A percentile compares a stretch with the other conserved stretches of the same genome.
phyloP scores from a whole-genome alignment of 2,113 vertebrate species.

The Tyto alba region DNA sequence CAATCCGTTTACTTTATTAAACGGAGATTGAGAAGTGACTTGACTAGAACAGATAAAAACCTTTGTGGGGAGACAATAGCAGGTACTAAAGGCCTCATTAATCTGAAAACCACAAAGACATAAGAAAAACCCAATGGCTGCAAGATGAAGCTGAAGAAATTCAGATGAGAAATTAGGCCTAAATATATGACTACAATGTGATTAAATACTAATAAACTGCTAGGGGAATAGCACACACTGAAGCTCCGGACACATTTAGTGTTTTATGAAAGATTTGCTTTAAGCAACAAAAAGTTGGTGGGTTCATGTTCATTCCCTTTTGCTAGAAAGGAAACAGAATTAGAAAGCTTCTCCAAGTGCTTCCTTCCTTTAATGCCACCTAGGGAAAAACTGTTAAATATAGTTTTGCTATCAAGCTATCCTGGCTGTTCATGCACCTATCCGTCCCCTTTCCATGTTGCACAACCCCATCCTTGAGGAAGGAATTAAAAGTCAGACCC shows the following conservation, averaged over 20 bases:
- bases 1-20: not conserved
- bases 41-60: slow-evolving; percentile 10
- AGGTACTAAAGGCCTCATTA: slow-evolving; percentile 1
- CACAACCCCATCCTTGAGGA: not conserved
- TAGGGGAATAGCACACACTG: not conserved
- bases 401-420: not conserved
- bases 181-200: not conserved
- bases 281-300: not conserved
- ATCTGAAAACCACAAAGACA: not conserved
- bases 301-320: no score
- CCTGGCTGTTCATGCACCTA: not conserved
- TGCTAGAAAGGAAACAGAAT: not conserved
- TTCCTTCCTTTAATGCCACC: not conserved
- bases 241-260: not conserved
- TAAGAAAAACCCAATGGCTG: not conserved
- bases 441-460: not conserved
- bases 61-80: not conserved
- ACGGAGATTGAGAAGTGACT: not conserved
- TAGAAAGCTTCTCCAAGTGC: not conserved
- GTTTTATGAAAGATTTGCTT: not conserved
- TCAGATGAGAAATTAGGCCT: not conserved
- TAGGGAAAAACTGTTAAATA: not conserved
- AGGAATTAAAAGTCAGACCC: not conserved
- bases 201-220: not conserved
- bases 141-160: not conserved